Evolutionary conservation across 2,888 invertebrate species (phyloP).

Genomic region (Tetheella fluctuosa): DNA sequence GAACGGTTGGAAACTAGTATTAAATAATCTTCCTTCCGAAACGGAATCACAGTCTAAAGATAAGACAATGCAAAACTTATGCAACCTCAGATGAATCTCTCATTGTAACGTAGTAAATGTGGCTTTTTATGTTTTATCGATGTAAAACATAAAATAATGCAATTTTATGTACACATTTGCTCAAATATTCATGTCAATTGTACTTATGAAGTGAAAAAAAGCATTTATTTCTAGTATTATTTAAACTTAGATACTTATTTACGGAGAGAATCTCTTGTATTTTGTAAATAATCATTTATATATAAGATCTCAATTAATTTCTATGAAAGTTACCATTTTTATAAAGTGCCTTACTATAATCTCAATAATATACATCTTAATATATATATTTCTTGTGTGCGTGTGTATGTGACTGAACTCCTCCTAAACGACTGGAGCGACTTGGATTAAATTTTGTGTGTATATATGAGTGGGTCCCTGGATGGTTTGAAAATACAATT

Average conservation of each 20-base stretch:
- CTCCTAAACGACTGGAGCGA: too few species aligned
- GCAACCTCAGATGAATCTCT: neutral
- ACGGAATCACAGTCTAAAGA: neutral
- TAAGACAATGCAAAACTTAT: too few species aligned
- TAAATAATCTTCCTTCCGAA: neutral
- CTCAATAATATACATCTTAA: neutral
- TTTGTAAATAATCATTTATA: neutral
- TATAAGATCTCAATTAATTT: neutral
- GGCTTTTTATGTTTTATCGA: neutral
- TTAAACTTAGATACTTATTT: neutral
- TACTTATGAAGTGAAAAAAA: neutral
- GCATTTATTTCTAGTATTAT: slow-evolving; percentile 1
- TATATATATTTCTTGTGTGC: neutral
- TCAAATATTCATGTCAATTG: neutral
- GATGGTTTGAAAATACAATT: too few species aligned
- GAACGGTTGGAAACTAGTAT: too few species aligned
- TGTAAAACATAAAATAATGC: neutral
- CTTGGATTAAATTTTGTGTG: too few species aligned
- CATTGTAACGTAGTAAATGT: neutral
- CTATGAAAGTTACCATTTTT: slow-evolving; percentile 1
- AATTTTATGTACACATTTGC: neutral
- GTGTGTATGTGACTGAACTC: too few species aligned
- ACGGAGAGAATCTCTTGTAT: neutral
- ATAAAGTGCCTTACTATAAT: neutral
- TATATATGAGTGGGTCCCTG: too few species aligned